Base-by-base conservation (phyloP, 1,140 invertebrate genomes). In the Dendroctonus ponderosae region DNA sequence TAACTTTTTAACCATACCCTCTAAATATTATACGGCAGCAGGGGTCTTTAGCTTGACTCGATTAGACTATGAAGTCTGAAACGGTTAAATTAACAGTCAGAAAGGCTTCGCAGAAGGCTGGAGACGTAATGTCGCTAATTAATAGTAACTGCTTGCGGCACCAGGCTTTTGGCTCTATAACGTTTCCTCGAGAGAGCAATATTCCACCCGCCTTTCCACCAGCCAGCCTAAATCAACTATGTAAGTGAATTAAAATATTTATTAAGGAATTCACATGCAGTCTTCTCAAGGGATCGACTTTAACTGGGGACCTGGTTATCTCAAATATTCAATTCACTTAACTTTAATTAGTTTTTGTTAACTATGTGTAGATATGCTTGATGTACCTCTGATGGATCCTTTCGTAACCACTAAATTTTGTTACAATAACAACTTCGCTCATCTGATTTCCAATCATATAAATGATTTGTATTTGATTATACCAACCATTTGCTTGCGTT, bases 211-310 rank as follows among this genome's bases (percentile, higher is more conserved):
- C 42, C 66, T 68, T 68, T 57, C 66, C 50, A 66, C 69, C 71
- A 69, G 73, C 67, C 71, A 71, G 73, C 72, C 75, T 76, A 77
- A 77, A 76, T 73, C 75, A 74, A 76, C 76, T 77, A 73, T 75
- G 74, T 76, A 78, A 78, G 76, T 78, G 76, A 78, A 78, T 78
- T 78, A 77, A 78, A 78, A 78, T 78, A 78, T 78, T 78, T 78
- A 78, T 78, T 78, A 78, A 76, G 74, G 73, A 76, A 77, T 77
- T 77, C 74, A 74, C 74, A 77, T 76, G 72, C 70, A 75, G 70
- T 71, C 69, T 65, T 66, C 75, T 71, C 53, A 6, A 42, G 62
- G 62, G 62, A 65, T 65, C 44, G 37, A 7, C 53, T 42, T 57
- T 53, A 53, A 39, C 40, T 53, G 50, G 50, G 49, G 49, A 67